Percentiles rank a stretch among this genome's conserved stretches.
Evolutionary conservation across 2,888 invertebrate species (phyloP).

Genomic region (Mongoloraphidia duomilia): DNA sequence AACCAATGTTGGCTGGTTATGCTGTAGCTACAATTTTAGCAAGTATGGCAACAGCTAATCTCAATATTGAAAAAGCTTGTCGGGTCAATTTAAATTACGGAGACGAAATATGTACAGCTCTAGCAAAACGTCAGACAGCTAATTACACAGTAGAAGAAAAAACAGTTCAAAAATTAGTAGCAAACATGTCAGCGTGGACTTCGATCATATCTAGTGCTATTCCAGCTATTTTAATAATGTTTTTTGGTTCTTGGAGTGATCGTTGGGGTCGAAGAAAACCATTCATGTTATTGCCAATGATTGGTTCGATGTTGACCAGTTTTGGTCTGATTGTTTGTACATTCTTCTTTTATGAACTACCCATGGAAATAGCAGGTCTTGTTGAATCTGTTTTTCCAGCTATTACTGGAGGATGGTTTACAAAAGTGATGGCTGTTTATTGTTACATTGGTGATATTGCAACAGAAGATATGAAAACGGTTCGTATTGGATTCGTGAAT

Average conservation of each 20-base stretch:
- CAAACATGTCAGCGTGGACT: conserved; percentile 11
- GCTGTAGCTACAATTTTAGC: conserved; percentile 35
- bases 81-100: conserved; percentile 32
- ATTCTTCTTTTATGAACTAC: conserved; percentile 61
- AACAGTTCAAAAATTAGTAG: conserved; percentile 37
- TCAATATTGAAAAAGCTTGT: conserved; percentile 41
- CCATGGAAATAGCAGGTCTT: conserved; percentile 67
- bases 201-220: conserved; percentile 22
- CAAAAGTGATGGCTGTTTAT: too few relatives aligned
- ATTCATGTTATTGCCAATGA: not conserved
- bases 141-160: conserved; percentile 39
- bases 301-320: not conserved
- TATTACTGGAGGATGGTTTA: conserved; percentile 51
- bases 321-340: conserved; percentile 60
- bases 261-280: conserved; percentile 22
- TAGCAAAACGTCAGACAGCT: conserved; percentile 42
- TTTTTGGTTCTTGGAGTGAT: conserved; percentile 37
- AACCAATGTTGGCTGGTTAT: conserved; percentile 47
- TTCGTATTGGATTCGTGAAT: conserved; percentile 38
- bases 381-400: conserved; percentile 73
- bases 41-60: conserved; percentile 31
- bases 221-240: conserved; percentile 33
- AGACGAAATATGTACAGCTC: conserved; percentile 29
- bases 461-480: conserved; percentile 33
- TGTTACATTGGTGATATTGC: conserved; percentile 12